These are phyloP conservation scores for Silurus aristotelis DNA, from an alignment of 2,797 vertebrate species.

Conservation along the genomic window DNA sequence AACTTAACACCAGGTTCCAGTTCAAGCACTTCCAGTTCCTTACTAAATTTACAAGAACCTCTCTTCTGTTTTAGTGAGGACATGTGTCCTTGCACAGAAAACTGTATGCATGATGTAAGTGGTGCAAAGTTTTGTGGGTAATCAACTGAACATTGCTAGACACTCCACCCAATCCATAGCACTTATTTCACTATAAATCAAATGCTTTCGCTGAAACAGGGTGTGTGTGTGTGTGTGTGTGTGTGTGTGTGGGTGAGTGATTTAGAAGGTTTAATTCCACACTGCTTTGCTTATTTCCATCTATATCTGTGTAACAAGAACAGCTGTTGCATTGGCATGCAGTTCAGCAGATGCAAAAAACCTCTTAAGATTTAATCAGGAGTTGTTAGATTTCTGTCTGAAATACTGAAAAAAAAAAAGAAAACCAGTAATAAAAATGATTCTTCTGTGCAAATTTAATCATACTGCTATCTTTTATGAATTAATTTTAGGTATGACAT, in stretches of 20 bases:
- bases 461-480: not conserved
- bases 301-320: constrained; percentile 2
- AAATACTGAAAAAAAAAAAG: not conserved
- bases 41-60: not conserved
- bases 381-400: not conserved
- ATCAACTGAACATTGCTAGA: constrained; percentile 34
- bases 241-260: constrained; percentile 7
- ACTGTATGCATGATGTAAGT: constrained; percentile 36
- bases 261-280: not conserved
- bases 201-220: constrained; percentile 4
- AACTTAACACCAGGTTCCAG: not conserved
- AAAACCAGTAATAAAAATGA: too few relatives aligned
- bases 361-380: not conserved
- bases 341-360: not conserved
- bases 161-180: constrained; percentile 33
- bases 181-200: not conserved
- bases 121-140: constrained; percentile 31
- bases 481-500: not conserved
- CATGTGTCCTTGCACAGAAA: constrained; percentile 14
- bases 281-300: constrained; percentile 5
- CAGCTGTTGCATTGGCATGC: constrained; percentile 6
- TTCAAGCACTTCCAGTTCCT: not conserved
- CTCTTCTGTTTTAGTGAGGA: not conserved
- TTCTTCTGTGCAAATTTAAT: not conserved
- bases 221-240: constrained; percentile 24